Percentiles rank a stretch among this genome's conserved stretches.
Conservation (phyloP, 2,113 vertebrate genomes). For the Centropus bengalensis region DNA sequence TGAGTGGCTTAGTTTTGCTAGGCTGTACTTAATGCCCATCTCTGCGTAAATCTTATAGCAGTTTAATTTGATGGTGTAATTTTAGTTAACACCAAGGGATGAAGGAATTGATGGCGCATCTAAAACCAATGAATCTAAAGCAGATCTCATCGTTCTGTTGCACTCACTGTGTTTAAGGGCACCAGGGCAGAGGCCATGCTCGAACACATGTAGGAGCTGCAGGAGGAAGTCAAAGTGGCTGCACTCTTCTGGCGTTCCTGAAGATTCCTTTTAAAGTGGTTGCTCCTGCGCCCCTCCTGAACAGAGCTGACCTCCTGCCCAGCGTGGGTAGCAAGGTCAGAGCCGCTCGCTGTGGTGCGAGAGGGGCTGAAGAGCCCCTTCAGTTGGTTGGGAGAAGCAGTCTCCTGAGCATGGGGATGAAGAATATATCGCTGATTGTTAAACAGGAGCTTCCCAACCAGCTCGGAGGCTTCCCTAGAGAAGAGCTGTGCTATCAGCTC, state of each 20-base stretch:
- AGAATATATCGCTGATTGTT: background rate
- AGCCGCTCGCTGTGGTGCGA: accelerated
- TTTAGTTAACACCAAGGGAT: background rate
- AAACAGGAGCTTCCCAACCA: background rate
- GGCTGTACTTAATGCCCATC: background rate
- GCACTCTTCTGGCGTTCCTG: background rate
- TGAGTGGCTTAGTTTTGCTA: background rate
- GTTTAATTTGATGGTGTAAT: background rate
- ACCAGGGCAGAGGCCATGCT: accelerated
- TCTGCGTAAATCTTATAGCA: background rate
- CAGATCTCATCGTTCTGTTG: accelerated
- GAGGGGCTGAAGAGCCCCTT: background rate
- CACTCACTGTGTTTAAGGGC: background rate
- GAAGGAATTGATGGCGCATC: background rate
- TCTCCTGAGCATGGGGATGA: accelerated
- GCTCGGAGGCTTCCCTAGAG: background rate
- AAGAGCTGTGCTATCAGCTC: background rate
- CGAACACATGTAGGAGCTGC: background rate
- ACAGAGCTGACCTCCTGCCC: background rate
- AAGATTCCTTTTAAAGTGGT: background rate
- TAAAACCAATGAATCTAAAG: background rate
- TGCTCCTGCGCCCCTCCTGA: background rate
- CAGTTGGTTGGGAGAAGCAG: background rate
- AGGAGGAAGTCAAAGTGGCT: accelerated
- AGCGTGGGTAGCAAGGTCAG: background rate